Evolutionary conservation across 2,888 invertebrate genomes (phyloP), one percentile per base, ranked within the genome.

Genomic region (Lepidonotus clava): DNA sequence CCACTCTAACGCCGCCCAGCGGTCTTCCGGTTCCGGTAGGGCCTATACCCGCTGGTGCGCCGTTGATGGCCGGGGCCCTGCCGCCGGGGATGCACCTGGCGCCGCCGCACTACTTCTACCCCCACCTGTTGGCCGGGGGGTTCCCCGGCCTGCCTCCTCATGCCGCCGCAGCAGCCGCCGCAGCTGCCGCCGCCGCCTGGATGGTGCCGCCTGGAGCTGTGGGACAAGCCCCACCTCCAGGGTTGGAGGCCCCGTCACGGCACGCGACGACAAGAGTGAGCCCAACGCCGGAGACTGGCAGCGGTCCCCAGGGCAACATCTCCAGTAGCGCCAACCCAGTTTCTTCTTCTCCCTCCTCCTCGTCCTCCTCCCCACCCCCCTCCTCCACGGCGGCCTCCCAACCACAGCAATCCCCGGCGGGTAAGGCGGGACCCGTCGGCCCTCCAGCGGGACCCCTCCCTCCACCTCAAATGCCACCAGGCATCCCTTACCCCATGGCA

Each of bases 41-140:
- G 24, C 80, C 80, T 24, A n/a, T 61, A 28, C 61, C 84, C 40
- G 18, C 40, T 38, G 80, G 80, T 14, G 18, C 41, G n/a, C 24
- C 46, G 46, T 18, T 18, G 4, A 32, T 84, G 38, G 28, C 51
- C 32, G 76, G 76, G 14, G 85, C 41, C 0, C 51, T 85, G 24
- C 67, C 67, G 14, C 85, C 85, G 0, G 85, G 85, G 1, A 32
- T 85, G 34, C n/a, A n/a, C n/a, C 24, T 66, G 24, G 85, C 61
- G 11, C 85, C 61, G 1, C 85, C 85, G 8, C 53, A 24, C 2
- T 85, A 46, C 46, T 66, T 85, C 46, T 85, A 85, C 51, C 85
- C n/a, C 5, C 85, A 85, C 2, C 46, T 85, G 34, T 41, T 85
- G 85, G 85, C 71, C 1, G 85, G 71, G 24, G 76, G n/a, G 11